Base-by-base conservation (phyloP, 2,113 vertebrate genomes). In the Pseudopipra pipra region DNA sequence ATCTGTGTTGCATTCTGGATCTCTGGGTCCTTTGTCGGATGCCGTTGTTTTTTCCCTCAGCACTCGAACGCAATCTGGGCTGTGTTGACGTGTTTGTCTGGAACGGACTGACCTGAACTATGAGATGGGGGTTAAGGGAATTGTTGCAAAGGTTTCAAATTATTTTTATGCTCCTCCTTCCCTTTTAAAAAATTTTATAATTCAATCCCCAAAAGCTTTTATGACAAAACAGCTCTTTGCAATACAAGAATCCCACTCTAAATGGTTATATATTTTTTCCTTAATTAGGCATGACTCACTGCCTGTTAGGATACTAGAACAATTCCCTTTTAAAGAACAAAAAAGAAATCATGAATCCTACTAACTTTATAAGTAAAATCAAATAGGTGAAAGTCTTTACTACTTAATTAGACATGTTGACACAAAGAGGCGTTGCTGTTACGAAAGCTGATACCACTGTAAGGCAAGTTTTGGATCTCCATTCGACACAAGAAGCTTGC, bases 361-460 rank as follows among this genome's bases (percentile, higher is more conserved):
- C 79, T 74, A 78, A 91, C 86, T 92, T 92, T 55, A 15, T 55
- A 91, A 81, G 73, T 84, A 79, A 96, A 94, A 92, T 76, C 89
- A 93, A 83, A 74, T 82, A 93, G 90, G 82, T 91, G 63, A 83
- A 91, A 94, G 61, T 84, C 90, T 65, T 87, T 89, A 71, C 94
- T 91, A 85, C 63, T 93, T 96, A 92, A 90, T 85, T 92, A 91
- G 68, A 90, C 55, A 56, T 96, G 72, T 88, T 95, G 86, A 95
- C 89, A 96, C 72, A 78, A 83, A 83, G 59, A 94, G 77, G 51
- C 2, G 1, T 88, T 91, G 67, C 85, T 78, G 7, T 95, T 97
- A 95, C 2, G 3, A 96, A 95, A 95, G 79, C 47, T 81, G 84
- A 75, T 82, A 55, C 43, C 80, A 70, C 72, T 90, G 66, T 58